A percentile compares a stretch with the other conserved stretches of the same genome.
Evolutionary conservation across 2,113 vertebrate species (phyloP).

Genomic region (Grus americana): DNA sequence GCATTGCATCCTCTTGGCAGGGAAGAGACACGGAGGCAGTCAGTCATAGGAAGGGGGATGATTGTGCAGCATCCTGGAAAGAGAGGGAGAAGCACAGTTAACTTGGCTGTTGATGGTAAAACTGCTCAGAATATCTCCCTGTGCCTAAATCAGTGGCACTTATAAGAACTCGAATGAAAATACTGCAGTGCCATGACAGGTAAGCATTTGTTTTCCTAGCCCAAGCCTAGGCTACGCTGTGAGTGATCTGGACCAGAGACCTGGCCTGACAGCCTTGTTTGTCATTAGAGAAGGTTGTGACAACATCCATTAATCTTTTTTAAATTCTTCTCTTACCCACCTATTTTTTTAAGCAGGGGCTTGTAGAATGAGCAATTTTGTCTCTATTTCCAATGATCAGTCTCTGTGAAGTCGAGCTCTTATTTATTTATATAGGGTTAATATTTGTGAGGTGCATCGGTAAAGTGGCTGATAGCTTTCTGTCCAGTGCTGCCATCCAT

Average conservation of each 20-base stretch:
- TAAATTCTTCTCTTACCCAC: slow-evolving; percentile 36
- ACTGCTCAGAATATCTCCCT: background rate
- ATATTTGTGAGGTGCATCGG: slow-evolving; percentile 10
- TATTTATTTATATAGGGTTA: slow-evolving; percentile 49
- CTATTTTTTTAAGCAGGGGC: slow-evolving; percentile 10
- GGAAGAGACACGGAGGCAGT: background rate
- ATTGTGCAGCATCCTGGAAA: background rate
- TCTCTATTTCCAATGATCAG: slow-evolving; percentile 53
- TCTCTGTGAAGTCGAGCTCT: slow-evolving; percentile 30
- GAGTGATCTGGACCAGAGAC: slow-evolving; percentile 58
- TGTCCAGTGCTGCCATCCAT: slow-evolving; percentile 12
- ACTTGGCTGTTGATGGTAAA: background rate
- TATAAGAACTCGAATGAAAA: background rate
- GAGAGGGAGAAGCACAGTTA: background rate
- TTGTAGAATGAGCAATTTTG: slow-evolving; percentile 53
- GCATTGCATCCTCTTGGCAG: background rate
- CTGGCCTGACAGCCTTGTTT: slow-evolving; percentile 57
- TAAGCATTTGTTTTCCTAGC: slow-evolving; percentile 39
- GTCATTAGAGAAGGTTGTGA: slow-evolving; percentile 64
- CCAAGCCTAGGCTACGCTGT: background rate
- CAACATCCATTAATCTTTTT: slow-evolving; percentile 68
- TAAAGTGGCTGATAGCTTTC: slow-evolving; percentile 19
- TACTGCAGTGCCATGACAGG: background rate
- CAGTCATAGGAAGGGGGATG: background rate
- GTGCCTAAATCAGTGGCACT: background rate